Base-by-base conservation (phyloP, 2,797 vertebrate genomes). In the Alca torda region DNA sequence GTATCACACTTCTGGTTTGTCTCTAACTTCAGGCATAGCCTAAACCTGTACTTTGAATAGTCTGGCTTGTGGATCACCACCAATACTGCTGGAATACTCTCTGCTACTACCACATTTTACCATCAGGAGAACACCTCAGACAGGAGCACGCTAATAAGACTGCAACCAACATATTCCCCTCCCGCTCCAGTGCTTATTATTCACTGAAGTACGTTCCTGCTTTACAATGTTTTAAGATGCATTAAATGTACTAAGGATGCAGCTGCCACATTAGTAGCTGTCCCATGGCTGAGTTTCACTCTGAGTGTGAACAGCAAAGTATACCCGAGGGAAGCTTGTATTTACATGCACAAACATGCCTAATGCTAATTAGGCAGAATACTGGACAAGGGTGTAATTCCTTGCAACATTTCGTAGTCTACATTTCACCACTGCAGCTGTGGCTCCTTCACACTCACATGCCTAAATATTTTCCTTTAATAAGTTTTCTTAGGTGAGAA, bases 231-330 rank as follows among this genome's bases (percentile, higher is more conserved):
- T 89, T 93, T 76, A 26, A 90, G 68, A 59, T 48, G n/a, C 11
- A 79, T 76, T 82, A 82, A 82, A 87, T 35, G 64, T 51, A 88
- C 33, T 67, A 90, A 93, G 50, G 87, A 43, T 82, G 68, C 87
- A 93, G 57, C n/a, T 85, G 75, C 72, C 64, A 79, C 67, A 69
- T 76, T 43, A 93, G 70, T 30, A 69, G 77, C 11, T 91, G 60
- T 68, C 65, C 86, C 69, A 79, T 14, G 33, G 78, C 26, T 80
- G 64, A 92, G 54, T 82, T 88, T 93, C 88, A 94, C n/a, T 90
- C 61, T 53, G 54, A 75, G 75, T 37, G 39, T n/a, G 76, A 95
- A 69, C 63, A 75, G 80, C 41, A 65, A 88, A 91, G n/a, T 39
- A 73, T 73, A 54, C 67, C 70, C 2, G 0, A 90, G 41, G 70